Evolutionary conservation across 2,797 vertebrate species (phyloP).

Genomic region (Karalla daura): DNA sequence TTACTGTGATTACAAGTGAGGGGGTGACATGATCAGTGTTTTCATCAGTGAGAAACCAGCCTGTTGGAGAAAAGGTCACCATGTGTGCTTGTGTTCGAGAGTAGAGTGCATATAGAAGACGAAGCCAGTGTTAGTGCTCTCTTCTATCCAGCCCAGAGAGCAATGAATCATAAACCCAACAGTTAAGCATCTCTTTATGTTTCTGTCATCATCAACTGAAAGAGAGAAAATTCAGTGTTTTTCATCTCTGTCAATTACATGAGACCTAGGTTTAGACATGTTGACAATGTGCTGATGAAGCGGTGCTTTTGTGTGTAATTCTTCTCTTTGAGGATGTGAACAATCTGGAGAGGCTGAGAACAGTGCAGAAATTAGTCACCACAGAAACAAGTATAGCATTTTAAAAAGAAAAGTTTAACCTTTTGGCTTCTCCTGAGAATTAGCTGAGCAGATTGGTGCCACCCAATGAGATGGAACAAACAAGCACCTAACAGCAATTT

Average conservation of each 20-base stretch:
- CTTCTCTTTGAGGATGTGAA: too few relatives aligned
- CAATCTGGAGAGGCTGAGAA: neutral
- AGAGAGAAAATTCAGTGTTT: too few relatives aligned
- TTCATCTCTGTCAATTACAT: neutral
- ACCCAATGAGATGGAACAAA: too few relatives aligned
- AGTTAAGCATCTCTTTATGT: neutral
- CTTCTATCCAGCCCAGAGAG: too few relatives aligned
- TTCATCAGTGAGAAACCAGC: constrained; percentile 22
- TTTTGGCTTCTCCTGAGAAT: too few relatives aligned
- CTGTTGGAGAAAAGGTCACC: constrained; percentile 43
- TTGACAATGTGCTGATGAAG: too few relatives aligned
- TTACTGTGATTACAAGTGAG: constrained; percentile 46
- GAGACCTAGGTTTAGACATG: too few relatives aligned
- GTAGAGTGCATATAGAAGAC: neutral
- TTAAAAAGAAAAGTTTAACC: neutral
- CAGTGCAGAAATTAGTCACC: neutral
- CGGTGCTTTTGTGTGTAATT: too few relatives aligned
- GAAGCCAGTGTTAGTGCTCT: neutral
- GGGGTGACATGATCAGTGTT: constrained; percentile 12
- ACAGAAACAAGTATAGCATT: neutral
- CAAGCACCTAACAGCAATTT: too few relatives aligned
- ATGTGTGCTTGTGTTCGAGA: constrained; percentile 9
- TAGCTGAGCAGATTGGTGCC: too few relatives aligned
- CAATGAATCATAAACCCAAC: neutral
- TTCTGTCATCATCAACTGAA: too few relatives aligned